Evolutionary conservation across 1,140 invertebrate species (phyloP), one percentile per base, ranked within the genome.

Genomic region (Arion vulgaris): DNA sequence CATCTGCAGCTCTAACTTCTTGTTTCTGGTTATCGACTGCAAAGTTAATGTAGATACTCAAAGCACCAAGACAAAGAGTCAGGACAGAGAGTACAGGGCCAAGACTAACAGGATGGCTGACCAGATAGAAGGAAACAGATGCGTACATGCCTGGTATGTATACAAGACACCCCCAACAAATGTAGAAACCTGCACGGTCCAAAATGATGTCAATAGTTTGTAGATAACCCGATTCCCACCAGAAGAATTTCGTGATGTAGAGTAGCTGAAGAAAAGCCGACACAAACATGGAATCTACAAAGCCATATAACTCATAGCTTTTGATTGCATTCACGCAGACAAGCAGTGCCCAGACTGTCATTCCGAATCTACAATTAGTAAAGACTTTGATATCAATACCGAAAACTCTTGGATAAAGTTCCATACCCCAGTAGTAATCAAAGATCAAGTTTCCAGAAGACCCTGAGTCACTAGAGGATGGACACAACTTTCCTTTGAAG

Each of bases 181-280:
- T 92, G 87, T 95, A 95, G 87, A 93, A 95, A 0, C 94, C 94
- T 68, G 94, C 94, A 72, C 94, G 87, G 87, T 95, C 94, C 36
- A 94, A 82, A 74, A 93, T 94, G 53, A 95, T 95, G 85, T 95
- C 94, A 38, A 95, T 92, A 26, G 94, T 94, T 75, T 92, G 90
- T 90, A 95, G 94, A 87, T 95, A 95, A 17, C 94, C 94, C 7
- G 93, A 92, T 89, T 95, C 94, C 94, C 94, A 95, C 90, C 92
- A 94, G 89, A 93, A 95, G 88, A 95, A 95, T 87, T 95, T 95
- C 19, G 91, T 92, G 36, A 95, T 90, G 87, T 95, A 95, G 7
- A 94, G 83, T 9, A 93, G 89, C 86, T 94, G 94, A 1, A 94
- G 89, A 32, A 90, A 68, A 0, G 90, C 86, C 57, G 89, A 91